Percentiles rank a stretch among this genome's conserved stretches.
phyloP scores from a whole-genome alignment of 2,888 invertebrate genomes.

The Cephus pygmeus region DNA sequence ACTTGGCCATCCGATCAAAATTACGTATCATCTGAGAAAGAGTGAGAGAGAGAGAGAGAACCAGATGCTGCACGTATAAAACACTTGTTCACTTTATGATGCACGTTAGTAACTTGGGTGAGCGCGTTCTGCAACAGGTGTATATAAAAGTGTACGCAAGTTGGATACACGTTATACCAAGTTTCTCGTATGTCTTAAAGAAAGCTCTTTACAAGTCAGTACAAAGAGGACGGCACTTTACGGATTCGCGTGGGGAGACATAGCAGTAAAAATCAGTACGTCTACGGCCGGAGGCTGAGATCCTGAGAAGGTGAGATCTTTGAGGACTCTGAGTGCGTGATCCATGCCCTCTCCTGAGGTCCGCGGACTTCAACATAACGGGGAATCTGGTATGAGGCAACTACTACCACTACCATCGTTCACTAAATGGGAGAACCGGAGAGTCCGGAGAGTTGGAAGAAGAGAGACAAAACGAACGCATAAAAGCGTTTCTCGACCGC shows the following conservation, averaged over 20 bases:
- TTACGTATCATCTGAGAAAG: neutral
- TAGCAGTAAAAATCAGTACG: conserved; percentile 1
- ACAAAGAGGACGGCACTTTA: neutral
- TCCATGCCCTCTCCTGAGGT: conserved; percentile 10
- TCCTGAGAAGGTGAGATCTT: neutral
- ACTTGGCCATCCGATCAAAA: neutral
- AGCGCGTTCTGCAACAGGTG: neutral
- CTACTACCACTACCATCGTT: conserved; percentile 2
- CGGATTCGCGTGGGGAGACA: neutral
- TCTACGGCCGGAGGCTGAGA: conserved; percentile 4
- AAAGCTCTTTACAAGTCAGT: neutral
- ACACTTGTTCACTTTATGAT: neutral
- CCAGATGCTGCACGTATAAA: neutral
- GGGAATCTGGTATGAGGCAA: conserved; percentile 22
- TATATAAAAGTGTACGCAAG: neutral
- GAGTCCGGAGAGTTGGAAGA: conserved; percentile 13
- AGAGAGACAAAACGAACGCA: conserved; percentile 17
- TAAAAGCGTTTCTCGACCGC: conserved; percentile 27
- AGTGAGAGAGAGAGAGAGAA: neutral
- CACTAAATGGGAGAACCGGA: conserved; percentile 12
- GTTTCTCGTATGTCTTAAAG: neutral
- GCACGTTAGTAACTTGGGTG: neutral
- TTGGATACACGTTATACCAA: neutral
- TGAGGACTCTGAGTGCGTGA: conserved; percentile 8
- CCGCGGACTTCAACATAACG: conserved; percentile 17